Evolutionary conservation across 2,113 vertebrate genomes (phyloP).

Genomic region (Pedionomus torquatus): DNA sequence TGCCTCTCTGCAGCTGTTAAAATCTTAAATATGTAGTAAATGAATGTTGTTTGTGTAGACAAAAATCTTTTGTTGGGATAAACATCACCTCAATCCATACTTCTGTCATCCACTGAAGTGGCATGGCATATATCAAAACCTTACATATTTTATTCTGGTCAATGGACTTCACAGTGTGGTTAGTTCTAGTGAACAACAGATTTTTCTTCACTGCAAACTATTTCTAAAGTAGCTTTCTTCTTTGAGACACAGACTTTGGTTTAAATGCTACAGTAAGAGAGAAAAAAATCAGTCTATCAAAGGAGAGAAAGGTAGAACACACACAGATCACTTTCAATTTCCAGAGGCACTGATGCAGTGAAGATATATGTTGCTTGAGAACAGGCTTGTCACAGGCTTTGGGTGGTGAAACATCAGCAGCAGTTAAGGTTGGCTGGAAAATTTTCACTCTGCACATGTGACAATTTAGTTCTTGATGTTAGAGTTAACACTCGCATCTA

Average conservation of each 20-base stretch:
- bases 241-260: constrained; percentile 5
- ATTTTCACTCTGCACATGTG: not conserved
- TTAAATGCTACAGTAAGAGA: constrained; percentile 15
- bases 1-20: not conserved
- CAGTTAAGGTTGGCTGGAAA: constrained; percentile 40
- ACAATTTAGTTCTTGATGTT: not conserved
- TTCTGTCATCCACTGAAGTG: not conserved
- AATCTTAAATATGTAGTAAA: not conserved
- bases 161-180: not conserved
- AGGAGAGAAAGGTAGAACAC: constrained; percentile 39
- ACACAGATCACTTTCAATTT: constrained; percentile 69
- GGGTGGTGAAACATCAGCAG: constrained; percentile 46
- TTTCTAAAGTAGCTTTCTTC: not conserved
- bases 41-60: not conserved
- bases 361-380: constrained; percentile 61
- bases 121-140: not conserved
- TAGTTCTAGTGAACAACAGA: not conserved
- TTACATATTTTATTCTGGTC: not conserved
- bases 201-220: not conserved
- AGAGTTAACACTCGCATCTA: not conserved
- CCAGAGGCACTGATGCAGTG: constrained; percentile 53
- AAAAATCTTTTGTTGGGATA: not conserved
- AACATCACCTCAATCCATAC: not conserved
- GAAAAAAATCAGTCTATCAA: constrained; percentile 39
- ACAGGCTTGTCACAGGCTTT: constrained; percentile 40